A percentile compares a stretch with the other conserved stretches of the same genome.
phyloP scores from a whole-genome alignment of 2,888 invertebrate genomes.

The Acronicta psi region DNA sequence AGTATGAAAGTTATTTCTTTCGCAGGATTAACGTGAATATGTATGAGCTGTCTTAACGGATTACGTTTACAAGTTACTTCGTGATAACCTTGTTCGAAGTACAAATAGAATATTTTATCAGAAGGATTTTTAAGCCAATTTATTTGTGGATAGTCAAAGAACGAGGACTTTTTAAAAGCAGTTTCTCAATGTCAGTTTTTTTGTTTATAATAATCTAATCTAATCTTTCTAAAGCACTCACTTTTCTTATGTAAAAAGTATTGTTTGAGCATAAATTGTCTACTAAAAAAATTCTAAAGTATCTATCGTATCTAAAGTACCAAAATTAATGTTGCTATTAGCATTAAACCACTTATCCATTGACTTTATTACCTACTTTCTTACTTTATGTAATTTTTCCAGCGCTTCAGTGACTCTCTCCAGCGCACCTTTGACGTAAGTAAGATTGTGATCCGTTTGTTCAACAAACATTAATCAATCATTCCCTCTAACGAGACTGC shows the following conservation, averaged over 20 bases:
- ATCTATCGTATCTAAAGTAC: not conserved
- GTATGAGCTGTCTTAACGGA: slow-evolving; percentile 22
- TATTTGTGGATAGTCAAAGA: too few relatives aligned
- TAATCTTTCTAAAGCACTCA: too few relatives aligned
- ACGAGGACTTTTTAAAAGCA: too few relatives aligned
- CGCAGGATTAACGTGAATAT: slow-evolving; percentile 19
- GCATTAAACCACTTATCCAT: not conserved
- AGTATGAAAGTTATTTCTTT: slow-evolving; percentile 9
- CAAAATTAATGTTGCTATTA: not conserved
- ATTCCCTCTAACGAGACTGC: slow-evolving; percentile 58
- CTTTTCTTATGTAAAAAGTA: too few relatives aligned
- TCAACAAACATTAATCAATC: slow-evolving; percentile 81
- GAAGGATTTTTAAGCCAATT: too few relatives aligned
- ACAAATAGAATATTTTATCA: too few relatives aligned
- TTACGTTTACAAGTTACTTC: slow-evolving; percentile 5
- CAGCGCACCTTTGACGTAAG: slow-evolving; percentile 80
- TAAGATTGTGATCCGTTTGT: slow-evolving; percentile 77
- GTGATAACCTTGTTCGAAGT: not conserved
- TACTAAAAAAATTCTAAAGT: too few relatives aligned
- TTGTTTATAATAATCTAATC: too few relatives aligned
- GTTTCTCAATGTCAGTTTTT: too few relatives aligned
- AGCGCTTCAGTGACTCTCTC: slow-evolving; percentile 62
- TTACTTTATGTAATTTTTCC: slow-evolving; percentile 47
- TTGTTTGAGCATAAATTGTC: too few relatives aligned
- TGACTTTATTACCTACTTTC: not conserved